Conservation (phyloP, 1,140 invertebrate species). For the Contarinia nasturtii region DNA sequence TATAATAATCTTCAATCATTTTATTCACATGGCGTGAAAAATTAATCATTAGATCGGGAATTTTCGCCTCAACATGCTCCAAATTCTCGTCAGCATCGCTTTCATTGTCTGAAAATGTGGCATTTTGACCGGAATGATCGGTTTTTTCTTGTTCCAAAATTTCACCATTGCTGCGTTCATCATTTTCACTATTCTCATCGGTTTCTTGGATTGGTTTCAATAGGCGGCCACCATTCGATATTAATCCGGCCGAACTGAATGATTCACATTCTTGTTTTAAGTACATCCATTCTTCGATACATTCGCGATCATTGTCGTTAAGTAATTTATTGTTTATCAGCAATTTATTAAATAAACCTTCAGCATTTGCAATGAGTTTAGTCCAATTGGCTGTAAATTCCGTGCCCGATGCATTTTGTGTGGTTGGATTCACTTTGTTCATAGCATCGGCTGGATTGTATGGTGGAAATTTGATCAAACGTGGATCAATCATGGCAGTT, state of each 20-base stretch:
- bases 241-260: conserved; percentile 36
- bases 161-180: conserved; percentile 29
- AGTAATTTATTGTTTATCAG: conserved; percentile 34
- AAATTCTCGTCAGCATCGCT: conserved; percentile 35
- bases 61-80: conserved; percentile 45
- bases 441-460: conserved; percentile 1
- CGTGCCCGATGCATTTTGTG: conserved; percentile 39
- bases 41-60: conserved; percentile 47
- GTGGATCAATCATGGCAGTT: background rate
- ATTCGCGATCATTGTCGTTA: conserved; percentile 44
- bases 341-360: conserved; percentile 53
- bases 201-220: conserved; percentile 43
- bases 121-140: conserved; percentile 13
- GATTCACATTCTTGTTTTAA: conserved; percentile 71
- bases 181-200: conserved; percentile 23
- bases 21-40: conserved; percentile 49
- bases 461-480: too few relatives aligned
- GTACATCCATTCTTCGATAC: conserved; percentile 69
- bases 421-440: conserved; percentile 21
- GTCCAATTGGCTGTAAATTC: conserved; percentile 68
- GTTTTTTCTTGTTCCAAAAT: conserved; percentile 16
- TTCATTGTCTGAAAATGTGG: conserved; percentile 38
- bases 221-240: conserved; percentile 27
- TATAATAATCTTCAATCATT: conserved; percentile 33
- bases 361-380: conserved; percentile 62